Evolutionary conservation across 2,888 invertebrate genomes (phyloP).

Genomic region (Agriotes lineatus): DNA sequence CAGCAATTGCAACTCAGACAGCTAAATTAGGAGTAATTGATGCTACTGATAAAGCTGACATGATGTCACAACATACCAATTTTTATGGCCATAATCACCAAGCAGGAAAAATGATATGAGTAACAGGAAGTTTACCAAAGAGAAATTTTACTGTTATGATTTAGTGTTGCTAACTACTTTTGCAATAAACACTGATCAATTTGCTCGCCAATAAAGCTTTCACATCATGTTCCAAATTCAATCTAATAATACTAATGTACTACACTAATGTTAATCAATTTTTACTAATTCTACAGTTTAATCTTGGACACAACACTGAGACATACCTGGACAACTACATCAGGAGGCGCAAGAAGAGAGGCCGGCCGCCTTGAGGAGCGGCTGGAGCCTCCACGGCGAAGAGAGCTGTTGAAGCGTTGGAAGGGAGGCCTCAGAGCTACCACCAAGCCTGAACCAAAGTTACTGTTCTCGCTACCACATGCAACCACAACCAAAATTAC

Average conservation of each 20-base stretch:
- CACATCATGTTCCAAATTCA: no score
- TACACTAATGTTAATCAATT: no score
- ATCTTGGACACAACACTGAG: not conserved
- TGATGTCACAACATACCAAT: constrained; percentile 37
- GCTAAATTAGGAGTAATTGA: constrained; percentile 41
- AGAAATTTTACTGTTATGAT: no score
- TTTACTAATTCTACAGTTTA: not conserved
- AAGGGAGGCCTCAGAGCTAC: constrained; percentile 64
- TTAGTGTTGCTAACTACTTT: not conserved
- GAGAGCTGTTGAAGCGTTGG: constrained; percentile 63
- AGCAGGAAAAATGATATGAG: constrained; percentile 1
- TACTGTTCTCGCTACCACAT: constrained; percentile 63
- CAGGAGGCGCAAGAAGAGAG: constrained; percentile 56
- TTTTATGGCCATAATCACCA: constrained; percentile 3
- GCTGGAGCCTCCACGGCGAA: constrained; percentile 60
- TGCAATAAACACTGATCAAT: no score
- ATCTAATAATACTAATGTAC: no score
- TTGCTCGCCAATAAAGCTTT: no score
- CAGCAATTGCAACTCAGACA: constrained; percentile 36
- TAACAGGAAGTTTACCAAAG: no score
- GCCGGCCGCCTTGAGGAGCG: constrained; percentile 54
- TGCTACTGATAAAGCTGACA: constrained; percentile 18
- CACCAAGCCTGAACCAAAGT: constrained; percentile 62
- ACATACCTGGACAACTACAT: constrained; percentile 57
- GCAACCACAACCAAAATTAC: constrained; percentile 54